phyloP scores from a whole-genome alignment of 1,140 invertebrate genomes.

The Eupristina koningsbergeri region DNA sequence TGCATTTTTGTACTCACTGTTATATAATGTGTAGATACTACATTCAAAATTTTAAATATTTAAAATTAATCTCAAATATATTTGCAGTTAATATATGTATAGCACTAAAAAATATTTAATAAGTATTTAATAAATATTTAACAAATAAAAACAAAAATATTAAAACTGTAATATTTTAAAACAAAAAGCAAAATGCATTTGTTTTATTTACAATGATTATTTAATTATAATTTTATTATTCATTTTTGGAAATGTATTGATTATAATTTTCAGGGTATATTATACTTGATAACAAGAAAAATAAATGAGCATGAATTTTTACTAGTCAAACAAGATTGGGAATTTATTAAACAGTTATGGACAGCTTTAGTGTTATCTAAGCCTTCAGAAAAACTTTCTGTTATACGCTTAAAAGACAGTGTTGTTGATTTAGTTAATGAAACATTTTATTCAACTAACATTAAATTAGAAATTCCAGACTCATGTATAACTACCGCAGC shows the following conservation, averaged over 20 bases:
- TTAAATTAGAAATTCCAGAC: conserved; percentile 75
- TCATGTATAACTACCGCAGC: conserved; percentile 72
- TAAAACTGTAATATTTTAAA: no score
- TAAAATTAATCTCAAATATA: neutral
- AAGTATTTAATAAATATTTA: no score
- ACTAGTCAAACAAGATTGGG: conserved; percentile 80
- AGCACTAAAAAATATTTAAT: no score
- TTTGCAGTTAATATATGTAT: no score
- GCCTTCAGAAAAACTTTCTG: conserved; percentile 86
- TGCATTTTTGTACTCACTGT: no score
- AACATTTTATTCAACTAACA: conserved; percentile 76
- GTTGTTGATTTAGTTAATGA: conserved; percentile 73
- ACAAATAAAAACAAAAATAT: no score
- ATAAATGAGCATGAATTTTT: conserved; percentile 79
- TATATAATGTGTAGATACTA: neutral
- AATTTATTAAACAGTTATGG: conserved; percentile 81
- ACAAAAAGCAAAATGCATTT: neutral
- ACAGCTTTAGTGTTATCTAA: conserved; percentile 81
- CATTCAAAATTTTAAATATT: neutral
- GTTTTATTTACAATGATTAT: conserved; percentile 14
- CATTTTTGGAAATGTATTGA: conserved; percentile 32
- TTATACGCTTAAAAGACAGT: conserved; percentile 82
- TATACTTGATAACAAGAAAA: conserved; percentile 81
- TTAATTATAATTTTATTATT: conserved; percentile 7
- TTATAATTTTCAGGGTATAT: conserved; percentile 58